Evolutionary conservation across 2,113 vertebrate genomes (phyloP).

Genomic region (Theristicus caerulescens): DNA sequence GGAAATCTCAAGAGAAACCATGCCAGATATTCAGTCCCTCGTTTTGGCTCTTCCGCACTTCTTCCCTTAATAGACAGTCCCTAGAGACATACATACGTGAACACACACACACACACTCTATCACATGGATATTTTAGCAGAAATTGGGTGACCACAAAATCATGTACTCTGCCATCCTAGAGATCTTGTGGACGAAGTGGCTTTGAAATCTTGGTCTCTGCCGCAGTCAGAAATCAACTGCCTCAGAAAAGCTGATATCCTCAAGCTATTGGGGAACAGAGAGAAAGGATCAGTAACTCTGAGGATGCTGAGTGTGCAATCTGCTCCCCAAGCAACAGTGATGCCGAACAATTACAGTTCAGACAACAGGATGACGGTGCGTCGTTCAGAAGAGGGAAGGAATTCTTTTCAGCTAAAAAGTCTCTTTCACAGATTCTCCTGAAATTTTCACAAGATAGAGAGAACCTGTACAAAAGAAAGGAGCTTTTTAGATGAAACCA

Average conservation of each 20-base stretch:
- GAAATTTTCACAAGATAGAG: neutral
- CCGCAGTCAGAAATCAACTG: neutral
- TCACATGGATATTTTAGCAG: neutral
- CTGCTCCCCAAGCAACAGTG: neutral
- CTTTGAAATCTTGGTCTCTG: neutral
- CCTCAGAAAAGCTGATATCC: neutral
- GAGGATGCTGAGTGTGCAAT: neutral
- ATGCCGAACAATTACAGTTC: neutral
- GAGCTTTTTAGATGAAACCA: neutral
- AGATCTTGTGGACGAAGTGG: neutral
- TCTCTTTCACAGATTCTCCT: neutral
- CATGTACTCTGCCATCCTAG: neutral
- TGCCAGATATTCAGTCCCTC: constrained; percentile 29
- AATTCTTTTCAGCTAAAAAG: neutral
- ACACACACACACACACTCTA: neutral
- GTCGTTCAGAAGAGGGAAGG: neutral
- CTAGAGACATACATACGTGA: neutral
- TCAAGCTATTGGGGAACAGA: neutral
- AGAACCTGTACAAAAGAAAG: neutral
- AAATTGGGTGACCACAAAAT: neutral
- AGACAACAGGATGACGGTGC: neutral
- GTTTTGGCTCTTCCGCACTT: constrained; percentile 16
- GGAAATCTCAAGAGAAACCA: constrained; percentile 59
- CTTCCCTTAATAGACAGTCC: neutral
- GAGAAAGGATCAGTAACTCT: neutral